Base-by-base conservation (phyloP, 1,140 invertebrate genomes). In the Aphis craccivora region DNA sequence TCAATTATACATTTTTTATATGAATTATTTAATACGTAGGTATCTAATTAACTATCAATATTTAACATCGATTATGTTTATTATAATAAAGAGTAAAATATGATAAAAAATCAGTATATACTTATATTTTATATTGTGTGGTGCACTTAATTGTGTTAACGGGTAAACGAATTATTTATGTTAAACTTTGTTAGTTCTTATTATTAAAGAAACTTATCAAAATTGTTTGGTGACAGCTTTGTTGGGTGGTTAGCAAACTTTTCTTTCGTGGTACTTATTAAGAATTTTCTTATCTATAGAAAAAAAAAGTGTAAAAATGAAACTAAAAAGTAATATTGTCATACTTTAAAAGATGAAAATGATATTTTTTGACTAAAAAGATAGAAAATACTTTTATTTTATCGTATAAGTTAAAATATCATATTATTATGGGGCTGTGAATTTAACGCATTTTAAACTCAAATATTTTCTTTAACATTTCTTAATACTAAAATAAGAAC, bases 141-240 rank as follows among this genome's bases (percentile, higher is more conserved):
- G 5, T 45, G 40, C 5, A 86, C 43, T 30, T 45, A 84, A 43
- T 40, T 40, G 9, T 84, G 83, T 84, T 14, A 30, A 84, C 23
- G 40, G 37, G 37, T 84, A 40, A 84, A 30, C 60, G 30, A 76
- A 76, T 76, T 76, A 76, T 76, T 76, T 76, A 84, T 25, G 40
- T 40, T 43, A 25, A 84, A 84, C 22, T 84, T 43, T 11, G 37
- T 43, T 43, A 23, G 40, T 84, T 40, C 3, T 84, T 37, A 83
- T 76, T 83, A 83, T 83, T 37, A 83, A n/a, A 23, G n/a, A 83
- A 37, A 83, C 76, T 37, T 83, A 83, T 83, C 76, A 83, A 83
- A 37, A 83, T 83, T 76, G n/a, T 18, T 76, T 22, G 35, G 76
- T 84, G 83, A 84, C 40, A 84, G n/a, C 22, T 1, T 84, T 84